A percentile compares a stretch with the other conserved stretches of the same genome.
These are phyloP conservation scores for Habropoda laboriosa DNA, from an alignment of 1,140 invertebrate species.

Conservation along the genomic window DNA sequence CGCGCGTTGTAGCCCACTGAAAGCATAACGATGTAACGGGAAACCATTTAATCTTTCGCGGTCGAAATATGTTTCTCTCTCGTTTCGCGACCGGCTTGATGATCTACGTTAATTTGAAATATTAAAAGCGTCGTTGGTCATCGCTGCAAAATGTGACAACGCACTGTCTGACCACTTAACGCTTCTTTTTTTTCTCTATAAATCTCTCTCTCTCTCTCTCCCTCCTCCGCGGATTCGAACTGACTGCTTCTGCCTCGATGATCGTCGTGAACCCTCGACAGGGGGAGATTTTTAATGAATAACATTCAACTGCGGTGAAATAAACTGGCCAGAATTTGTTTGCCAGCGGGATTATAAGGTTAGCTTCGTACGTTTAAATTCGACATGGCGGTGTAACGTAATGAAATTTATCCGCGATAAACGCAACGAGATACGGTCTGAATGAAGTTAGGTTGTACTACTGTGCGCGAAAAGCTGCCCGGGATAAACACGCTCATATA, in stretches of 20 bases:
- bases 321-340: background rate
- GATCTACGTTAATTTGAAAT: constrained; percentile 25
- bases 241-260: too few species aligned
- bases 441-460: too few species aligned
- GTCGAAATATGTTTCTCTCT: constrained; percentile 14
- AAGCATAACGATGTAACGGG: constrained; percentile 30
- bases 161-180: background rate
- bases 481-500: too few species aligned
- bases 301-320: background rate
- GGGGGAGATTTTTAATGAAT: background rate
- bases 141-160: background rate
- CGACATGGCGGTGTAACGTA: too few species aligned
- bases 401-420: too few species aligned
- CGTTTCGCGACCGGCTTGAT: background rate
- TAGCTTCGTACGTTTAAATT: too few species aligned
- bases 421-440: too few species aligned
- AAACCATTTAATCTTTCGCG: constrained; percentile 24
- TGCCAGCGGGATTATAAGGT: background rate
- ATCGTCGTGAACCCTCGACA: too few species aligned
- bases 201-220: too few species aligned
- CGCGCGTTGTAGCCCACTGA: background rate
- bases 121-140: constrained; percentile 23
- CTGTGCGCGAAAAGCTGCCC: too few species aligned
- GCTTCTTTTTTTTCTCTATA: background rate
- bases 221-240: background rate